phyloP scores from a whole-genome alignment of 2,797 vertebrate species.

The Heteromormyrus szaboi region DNA sequence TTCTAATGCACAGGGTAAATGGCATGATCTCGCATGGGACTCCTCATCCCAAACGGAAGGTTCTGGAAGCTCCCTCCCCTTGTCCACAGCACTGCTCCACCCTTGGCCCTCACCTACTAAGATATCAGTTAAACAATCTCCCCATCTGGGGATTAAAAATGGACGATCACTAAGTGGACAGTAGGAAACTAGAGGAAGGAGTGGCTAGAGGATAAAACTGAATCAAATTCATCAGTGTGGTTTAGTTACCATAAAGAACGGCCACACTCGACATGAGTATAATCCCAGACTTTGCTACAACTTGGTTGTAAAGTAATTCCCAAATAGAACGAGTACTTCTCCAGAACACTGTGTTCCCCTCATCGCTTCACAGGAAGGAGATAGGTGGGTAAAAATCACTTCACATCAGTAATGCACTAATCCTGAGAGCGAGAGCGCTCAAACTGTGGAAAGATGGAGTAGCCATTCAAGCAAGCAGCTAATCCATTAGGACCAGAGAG shows the following conservation, averaged over 20 bases:
- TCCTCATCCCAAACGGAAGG: slow-evolving; percentile 17
- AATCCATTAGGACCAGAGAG: slow-evolving; percentile 5
- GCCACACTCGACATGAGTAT: too few relatives aligned
- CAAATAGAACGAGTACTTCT: neutral
- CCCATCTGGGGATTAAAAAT: slow-evolving; percentile 32
- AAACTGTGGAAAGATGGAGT: neutral
- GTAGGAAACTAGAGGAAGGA: neutral
- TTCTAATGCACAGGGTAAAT: slow-evolving; percentile 33
- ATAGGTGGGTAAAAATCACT: neutral
- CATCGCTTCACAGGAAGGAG: neutral
- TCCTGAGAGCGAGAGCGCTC: neutral
- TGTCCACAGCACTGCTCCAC: neutral
- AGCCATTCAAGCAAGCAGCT: neutral
- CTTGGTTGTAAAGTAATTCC: neutral
- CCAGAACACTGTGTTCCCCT: neutral
- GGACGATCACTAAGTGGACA: slow-evolving; percentile 14
- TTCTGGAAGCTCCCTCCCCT: neutral
- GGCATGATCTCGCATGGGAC: slow-evolving; percentile 27
- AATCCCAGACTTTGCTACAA: neutral
- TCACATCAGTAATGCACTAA: neutral
- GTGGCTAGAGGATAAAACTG: neutral
- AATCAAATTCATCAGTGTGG: neutral
- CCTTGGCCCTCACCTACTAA: neutral
- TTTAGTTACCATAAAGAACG: neutral
- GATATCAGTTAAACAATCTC: slow-evolving; percentile 26